phyloP scores from a whole-genome alignment of 2,113 vertebrate genomes.

The Alectura lathami region DNA sequence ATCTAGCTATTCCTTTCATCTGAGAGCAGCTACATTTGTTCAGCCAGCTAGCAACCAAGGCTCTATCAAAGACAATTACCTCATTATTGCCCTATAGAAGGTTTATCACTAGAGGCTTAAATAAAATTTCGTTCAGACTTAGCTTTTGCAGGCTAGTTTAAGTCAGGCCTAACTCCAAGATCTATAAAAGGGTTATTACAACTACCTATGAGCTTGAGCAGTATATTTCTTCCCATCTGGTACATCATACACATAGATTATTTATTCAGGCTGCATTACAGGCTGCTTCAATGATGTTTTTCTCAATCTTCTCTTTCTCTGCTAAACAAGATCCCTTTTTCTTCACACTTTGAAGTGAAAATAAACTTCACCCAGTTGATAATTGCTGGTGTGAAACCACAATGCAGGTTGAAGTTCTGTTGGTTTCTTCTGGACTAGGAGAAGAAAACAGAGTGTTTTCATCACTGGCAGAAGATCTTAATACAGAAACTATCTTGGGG shows the following conservation, averaged over 20 bases:
- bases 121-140: neutral
- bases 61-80: neutral
- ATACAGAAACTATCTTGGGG: neutral
- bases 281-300: neutral
- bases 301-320: neutral
- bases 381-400: neutral
- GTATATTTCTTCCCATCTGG: neutral
- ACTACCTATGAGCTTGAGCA: neutral
- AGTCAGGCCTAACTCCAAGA: neutral
- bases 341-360: neutral
- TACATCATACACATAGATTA: neutral
- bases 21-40: neutral
- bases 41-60: neutral
- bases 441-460: neutral
- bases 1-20: neutral
- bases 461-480: neutral
- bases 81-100: neutral
- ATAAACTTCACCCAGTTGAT: neutral
- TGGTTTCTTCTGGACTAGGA: neutral
- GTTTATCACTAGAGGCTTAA: neutral
- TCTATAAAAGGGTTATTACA: neutral
- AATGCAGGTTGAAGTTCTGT: neutral
- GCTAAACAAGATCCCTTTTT: neutral
- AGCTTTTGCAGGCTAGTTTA: neutral
- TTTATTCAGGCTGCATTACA: neutral